phyloP scores from a whole-genome alignment of 1,140 invertebrate genomes.

The Lutraria rhynchaena region DNA sequence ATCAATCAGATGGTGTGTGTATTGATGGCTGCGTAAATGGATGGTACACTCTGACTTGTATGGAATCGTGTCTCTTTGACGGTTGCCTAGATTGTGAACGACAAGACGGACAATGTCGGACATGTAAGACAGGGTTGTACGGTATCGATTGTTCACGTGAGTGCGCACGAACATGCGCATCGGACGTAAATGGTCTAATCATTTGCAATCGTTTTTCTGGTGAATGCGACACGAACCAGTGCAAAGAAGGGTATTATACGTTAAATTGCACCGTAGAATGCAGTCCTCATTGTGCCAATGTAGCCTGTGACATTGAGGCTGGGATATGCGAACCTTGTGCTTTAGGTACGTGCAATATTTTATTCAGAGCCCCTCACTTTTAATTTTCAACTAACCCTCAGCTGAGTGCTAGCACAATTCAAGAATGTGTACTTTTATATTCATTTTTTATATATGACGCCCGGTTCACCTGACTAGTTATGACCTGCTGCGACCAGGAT shows the following conservation, averaged over 20 bases:
- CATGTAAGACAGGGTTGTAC: slow-evolving; percentile 32
- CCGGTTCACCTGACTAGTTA: too few relatives aligned
- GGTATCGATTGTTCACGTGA: slow-evolving; percentile 4
- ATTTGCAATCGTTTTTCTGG: slow-evolving; percentile 32
- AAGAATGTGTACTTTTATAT: too few relatives aligned
- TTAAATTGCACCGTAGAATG: slow-evolving; percentile 9
- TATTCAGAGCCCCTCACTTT: too few relatives aligned
- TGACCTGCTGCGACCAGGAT: too few relatives aligned
- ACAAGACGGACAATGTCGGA: slow-evolving; percentile 3
- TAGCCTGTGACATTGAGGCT: slow-evolving; percentile 1
- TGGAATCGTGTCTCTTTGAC: not conserved
- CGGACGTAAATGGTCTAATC: not conserved
- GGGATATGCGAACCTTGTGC: slow-evolving; percentile 25
- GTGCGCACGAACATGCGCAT: slow-evolving; percentile 8
- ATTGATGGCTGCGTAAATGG: slow-evolving; percentile 1
- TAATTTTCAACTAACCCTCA: too few relatives aligned
- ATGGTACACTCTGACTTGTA: slow-evolving; percentile 4
- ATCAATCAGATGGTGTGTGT: slow-evolving; percentile 25
- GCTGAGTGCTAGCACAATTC: too few relatives aligned
- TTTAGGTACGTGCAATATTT: slow-evolving; percentile 1
- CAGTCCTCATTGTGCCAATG: slow-evolving; percentile 14
- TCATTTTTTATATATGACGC: too few relatives aligned
- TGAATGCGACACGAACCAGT: slow-evolving; percentile 17
- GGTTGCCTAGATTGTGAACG: slow-evolving; percentile 19
- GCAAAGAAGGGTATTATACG: slow-evolving; percentile 15